Evolutionary conservation across 2,888 invertebrate genomes (phyloP), one percentile per base, ranked within the genome.

Genomic region (Clivina fossor): DNA sequence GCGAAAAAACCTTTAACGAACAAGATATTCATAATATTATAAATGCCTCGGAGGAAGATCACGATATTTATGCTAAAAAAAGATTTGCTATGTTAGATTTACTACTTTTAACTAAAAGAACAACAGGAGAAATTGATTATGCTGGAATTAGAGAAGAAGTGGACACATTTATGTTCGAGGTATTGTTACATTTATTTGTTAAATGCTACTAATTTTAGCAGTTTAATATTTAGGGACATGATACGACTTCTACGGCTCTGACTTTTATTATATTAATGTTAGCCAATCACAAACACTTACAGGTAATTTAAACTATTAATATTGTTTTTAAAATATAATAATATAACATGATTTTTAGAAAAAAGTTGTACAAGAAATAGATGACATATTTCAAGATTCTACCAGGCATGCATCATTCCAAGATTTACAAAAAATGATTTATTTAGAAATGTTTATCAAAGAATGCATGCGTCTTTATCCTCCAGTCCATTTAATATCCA

Each of bases 401-500:
- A 76, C 74, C 0, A 74, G 79, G 1, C 66, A 76, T 0, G 76
- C 77, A 1, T 77, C 75, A 1, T 77, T 80, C 71, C 76, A 30
- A 4, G 46, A 46, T 13, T 28, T 46, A 8, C 46, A 46, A 11
- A 46, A 30, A 1, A 46, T 46, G 46, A 7, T 13, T 16, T 46
- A 46, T 46, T 46, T 46, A 24, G 46, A 46, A 8, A 46, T 46
- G 46, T 11, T 11, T 13, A 28, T 46, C 13, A 46, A 46, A 16
- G 46, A 46, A 30, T n/a, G 11, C 2, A 9, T 46, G 24, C 13
- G 46, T 7, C 3, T 46, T 15, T 46, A 28, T 28, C 46, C 46
- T 3, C 13, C 13, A 15, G 30, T 46, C 3, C 46, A 28, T 4
- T 15, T 46, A 19, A 46, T 46, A 5, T 13, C 11, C 5, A 11